Evolutionary conservation across 2,797 vertebrate genomes (phyloP).

Genomic region (Premnoplex brunnescens): DNA sequence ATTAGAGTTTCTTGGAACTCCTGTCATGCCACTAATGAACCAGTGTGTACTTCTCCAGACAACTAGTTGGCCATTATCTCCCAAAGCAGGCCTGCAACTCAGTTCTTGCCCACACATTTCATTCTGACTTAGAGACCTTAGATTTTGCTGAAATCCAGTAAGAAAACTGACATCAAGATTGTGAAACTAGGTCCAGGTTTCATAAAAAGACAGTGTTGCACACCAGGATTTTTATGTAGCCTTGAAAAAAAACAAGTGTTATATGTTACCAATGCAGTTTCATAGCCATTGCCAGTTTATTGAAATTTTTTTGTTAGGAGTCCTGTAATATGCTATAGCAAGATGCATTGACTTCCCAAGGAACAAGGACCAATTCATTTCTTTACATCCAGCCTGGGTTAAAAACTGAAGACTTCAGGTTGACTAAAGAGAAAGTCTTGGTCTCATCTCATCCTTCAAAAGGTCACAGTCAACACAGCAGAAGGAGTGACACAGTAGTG

Average conservation of each 20-base stretch:
- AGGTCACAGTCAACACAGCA: background rate
- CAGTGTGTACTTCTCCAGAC: background rate
- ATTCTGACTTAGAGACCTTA: background rate
- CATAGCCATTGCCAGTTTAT: background rate
- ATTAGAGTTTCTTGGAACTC: background rate
- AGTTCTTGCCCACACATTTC: background rate
- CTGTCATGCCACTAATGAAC: background rate
- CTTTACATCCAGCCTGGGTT: background rate
- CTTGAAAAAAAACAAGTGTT: background rate
- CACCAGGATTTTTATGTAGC: background rate
- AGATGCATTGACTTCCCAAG: background rate
- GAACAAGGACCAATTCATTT: background rate
- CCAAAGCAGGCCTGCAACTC: background rate
- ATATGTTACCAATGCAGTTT: background rate
- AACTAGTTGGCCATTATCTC: background rate
- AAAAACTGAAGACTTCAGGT: background rate
- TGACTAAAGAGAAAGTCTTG: background rate
- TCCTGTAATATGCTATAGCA: background rate
- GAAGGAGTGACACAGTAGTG: background rate
- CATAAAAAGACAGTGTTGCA: background rate
- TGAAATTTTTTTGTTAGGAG: background rate
- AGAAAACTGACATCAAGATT: background rate
- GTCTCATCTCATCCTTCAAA: background rate
- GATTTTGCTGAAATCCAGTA: background rate
- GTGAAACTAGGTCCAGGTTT: background rate